phyloP scores from a whole-genome alignment of 2,888 invertebrate species.

The Elegia similella region DNA sequence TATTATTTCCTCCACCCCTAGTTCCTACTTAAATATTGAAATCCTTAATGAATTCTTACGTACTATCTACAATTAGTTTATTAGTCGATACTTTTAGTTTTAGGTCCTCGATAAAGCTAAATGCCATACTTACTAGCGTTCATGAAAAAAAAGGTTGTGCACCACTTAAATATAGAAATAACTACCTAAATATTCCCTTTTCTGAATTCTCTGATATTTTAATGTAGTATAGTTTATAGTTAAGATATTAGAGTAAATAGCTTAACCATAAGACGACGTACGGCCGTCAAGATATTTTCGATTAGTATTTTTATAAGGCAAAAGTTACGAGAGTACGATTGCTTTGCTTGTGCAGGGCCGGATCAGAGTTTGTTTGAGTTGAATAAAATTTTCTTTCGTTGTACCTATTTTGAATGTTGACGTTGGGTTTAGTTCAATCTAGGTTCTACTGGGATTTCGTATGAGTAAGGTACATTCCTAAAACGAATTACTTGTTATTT shows the following conservation, averaged over 20 bases:
- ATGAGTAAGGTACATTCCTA: slow-evolving; percentile 34
- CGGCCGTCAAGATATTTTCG: slow-evolving; percentile 79
- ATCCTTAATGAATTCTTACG: slow-evolving; percentile 49
- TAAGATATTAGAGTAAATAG: slow-evolving; percentile 76
- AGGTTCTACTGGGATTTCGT: slow-evolving; percentile 16
- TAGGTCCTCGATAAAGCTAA: slow-evolving; percentile 68
- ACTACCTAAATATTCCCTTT: slow-evolving; percentile 76
- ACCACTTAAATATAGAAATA: slow-evolving; percentile 77
- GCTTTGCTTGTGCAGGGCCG: slow-evolving; percentile 80
- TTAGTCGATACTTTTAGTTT: slow-evolving; percentile 60
- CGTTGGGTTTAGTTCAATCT: slow-evolving; percentile 8
- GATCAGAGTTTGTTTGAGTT: slow-evolving; percentile 42
- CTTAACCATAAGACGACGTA: slow-evolving; percentile 74
- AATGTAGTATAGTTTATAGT: slow-evolving; percentile 72
- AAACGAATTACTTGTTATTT: slow-evolving; percentile 29
- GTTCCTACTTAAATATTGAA: slow-evolving; percentile 66
- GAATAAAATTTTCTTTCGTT: slow-evolving; percentile 30
- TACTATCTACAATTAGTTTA: slow-evolving; percentile 56
- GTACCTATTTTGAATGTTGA: slow-evolving; percentile 11
- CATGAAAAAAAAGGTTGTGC: slow-evolving; percentile 81
- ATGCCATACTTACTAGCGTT: slow-evolving; percentile 77
- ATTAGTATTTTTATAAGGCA: slow-evolving; percentile 81
- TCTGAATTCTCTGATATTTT: slow-evolving; percentile 81
- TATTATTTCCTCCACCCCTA: slow-evolving; percentile 54
- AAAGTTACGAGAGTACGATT: slow-evolving; percentile 76